Conservation (phyloP, 2,113 vertebrate species). For the Thymallus thymallus region DNA sequence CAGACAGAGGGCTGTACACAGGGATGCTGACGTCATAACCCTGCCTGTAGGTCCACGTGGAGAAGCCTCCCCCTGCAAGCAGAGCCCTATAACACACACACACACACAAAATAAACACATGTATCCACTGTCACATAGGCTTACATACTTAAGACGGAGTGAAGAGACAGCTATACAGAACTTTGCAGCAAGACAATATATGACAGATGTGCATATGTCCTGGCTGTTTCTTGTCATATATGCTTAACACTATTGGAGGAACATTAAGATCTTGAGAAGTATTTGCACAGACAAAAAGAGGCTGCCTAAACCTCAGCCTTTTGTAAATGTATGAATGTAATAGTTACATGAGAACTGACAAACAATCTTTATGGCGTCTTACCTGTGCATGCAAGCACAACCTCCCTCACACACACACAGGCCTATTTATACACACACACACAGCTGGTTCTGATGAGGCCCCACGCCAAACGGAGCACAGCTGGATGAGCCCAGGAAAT, state of each 20-base stretch:
- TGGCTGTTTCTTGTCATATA: too few species aligned
- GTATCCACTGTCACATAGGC: slow-evolving; percentile 1
- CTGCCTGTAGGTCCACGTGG: slow-evolving; percentile 97
- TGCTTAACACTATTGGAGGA: too few species aligned
- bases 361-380: neutral
- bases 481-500: slow-evolving; percentile 70
- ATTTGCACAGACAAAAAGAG: neutral
- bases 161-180: too few species aligned
- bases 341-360: neutral
- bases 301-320: neutral
- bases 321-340: neutral
- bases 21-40: slow-evolving; percentile 98
- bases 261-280: too few species aligned
- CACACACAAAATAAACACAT: slow-evolving; percentile 3
- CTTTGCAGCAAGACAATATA: neutral
- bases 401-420: slow-evolving; percentile 10
- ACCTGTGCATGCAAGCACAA: slow-evolving; percentile 10
- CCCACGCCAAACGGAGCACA: slow-evolving; percentile 61
- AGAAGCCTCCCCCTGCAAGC: slow-evolving; percentile 94
- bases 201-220: neutral
- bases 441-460: slow-evolving; percentile 66
- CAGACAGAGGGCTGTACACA: slow-evolving; percentile 90
- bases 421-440: slow-evolving; percentile 16
- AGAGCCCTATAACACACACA: slow-evolving; percentile 78
- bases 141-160: too few species aligned